Conservation (phyloP, 2,888 invertebrate species). For the Eucera pruinosa region DNA sequence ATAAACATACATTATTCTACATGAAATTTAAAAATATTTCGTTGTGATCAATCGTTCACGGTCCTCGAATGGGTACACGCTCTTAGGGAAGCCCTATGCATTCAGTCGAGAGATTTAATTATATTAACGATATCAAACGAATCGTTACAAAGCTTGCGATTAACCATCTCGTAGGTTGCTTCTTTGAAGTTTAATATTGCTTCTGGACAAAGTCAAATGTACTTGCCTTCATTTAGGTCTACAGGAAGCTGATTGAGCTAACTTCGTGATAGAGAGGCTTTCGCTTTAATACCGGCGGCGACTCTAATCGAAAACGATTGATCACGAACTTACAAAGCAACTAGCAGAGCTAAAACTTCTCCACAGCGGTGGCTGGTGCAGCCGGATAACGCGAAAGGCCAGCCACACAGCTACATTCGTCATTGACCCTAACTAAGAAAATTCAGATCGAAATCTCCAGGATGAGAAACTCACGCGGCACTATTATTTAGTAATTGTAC, state of each 20-base stretch:
- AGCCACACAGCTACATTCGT: slow-evolving; percentile 32
- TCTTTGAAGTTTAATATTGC: slow-evolving; percentile 37
- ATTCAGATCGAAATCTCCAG: no score
- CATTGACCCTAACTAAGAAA: no score
- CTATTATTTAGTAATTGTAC: no score
- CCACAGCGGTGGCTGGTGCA: no score
- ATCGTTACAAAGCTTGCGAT: slow-evolving; percentile 16
- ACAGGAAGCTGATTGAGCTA: slow-evolving; percentile 34
- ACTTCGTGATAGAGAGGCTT: slow-evolving; percentile 42
- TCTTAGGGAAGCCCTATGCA: neutral
- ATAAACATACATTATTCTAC: no score
- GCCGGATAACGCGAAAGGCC: no score
- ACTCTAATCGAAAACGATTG: slow-evolving; percentile 48
- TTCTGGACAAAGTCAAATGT: slow-evolving; percentile 43
- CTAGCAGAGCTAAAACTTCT: slow-evolving; percentile 42
- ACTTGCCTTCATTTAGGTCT: slow-evolving; percentile 48
- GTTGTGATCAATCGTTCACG: no score
- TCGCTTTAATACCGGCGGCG: slow-evolving; percentile 21
- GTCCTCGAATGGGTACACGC: no score
- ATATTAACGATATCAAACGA: slow-evolving; percentile 28
- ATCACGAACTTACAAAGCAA: slow-evolving; percentile 45
- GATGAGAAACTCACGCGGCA: no score
- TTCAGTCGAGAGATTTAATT: slow-evolving; percentile 11
- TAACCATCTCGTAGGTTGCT: slow-evolving; percentile 25
- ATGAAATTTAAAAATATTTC: no score